These are phyloP conservation scores for Elgaria multicarinata DNA, from an alignment of 2,113 vertebrate species.

Conservation along the genomic window DNA sequence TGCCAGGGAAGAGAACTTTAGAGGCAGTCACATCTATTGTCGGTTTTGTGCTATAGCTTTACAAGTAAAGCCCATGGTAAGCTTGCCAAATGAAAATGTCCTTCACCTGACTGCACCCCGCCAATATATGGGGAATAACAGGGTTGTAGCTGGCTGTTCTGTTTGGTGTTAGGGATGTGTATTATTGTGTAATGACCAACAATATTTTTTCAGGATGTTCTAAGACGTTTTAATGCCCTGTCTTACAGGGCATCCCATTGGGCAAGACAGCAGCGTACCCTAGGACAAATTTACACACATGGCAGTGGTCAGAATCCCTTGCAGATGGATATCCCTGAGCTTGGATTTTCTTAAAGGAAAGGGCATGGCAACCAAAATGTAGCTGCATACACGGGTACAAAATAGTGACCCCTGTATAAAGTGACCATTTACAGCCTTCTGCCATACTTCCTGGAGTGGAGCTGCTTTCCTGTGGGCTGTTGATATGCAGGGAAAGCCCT, in stretches of 20 bases:
- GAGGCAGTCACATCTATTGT: constrained; percentile 48
- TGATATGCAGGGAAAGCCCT: too few relatives aligned
- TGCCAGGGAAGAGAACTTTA: constrained; percentile 69
- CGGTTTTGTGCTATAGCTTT: constrained; percentile 26
- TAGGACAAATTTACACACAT: not conserved
- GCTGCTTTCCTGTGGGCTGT: too few relatives aligned
- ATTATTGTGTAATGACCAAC: not conserved
- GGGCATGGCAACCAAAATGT: not conserved
- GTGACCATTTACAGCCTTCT: not conserved
- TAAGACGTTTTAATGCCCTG: not conserved
- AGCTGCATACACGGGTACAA: not conserved
- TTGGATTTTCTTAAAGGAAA: not conserved
- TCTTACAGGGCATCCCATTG: not conserved
- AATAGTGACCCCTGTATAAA: not conserved
- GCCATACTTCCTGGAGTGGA: not conserved
- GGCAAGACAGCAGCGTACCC: not conserved
- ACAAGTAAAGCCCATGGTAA: constrained; percentile 30
- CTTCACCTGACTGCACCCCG: not conserved
- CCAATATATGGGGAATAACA: not conserved
- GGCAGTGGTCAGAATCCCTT: not conserved
- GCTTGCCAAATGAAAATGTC: constrained; percentile 31
- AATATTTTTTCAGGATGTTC: too few relatives aligned
- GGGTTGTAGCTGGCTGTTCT: not conserved
- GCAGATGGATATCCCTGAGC: not conserved
- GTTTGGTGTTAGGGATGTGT: not conserved